Evolutionary conservation across 2,888 invertebrate genomes (phyloP).

Genomic region (Temnothorax ravouxi): DNA sequence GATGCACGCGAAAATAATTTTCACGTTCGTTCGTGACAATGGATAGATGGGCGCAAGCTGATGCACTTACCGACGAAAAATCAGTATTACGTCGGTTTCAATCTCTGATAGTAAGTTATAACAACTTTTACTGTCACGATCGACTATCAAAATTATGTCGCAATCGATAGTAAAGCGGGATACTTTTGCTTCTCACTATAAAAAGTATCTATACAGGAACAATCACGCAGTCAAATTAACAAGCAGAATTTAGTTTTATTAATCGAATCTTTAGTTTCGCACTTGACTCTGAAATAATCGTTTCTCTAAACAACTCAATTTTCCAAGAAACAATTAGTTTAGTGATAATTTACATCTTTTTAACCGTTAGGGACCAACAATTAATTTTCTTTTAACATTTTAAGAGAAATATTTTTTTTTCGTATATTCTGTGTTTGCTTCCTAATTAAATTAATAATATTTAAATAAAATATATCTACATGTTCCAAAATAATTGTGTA

Average conservation of each 20-base stretch:
- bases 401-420: background rate
- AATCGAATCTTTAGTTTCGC: conserved; percentile 19
- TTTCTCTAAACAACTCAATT: background rate
- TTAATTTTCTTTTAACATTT: background rate
- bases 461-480: background rate
- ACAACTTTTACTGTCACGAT: background rate
- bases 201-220: conserved; percentile 20
- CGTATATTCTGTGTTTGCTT: background rate
- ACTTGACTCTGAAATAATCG: background rate
- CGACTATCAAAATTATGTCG: background rate
- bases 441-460: background rate
- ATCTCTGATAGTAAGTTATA: background rate
- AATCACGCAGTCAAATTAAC: background rate
- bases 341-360: background rate
- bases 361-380: conserved; percentile 10
- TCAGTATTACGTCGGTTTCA: background rate
- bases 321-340: background rate
- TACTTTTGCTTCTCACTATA: background rate
- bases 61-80: background rate
- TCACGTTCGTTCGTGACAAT: background rate
- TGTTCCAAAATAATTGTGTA: background rate
- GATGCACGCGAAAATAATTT: conserved; percentile 15
- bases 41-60: background rate
- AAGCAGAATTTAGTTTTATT: conserved; percentile 22
- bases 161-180: background rate